These are phyloP conservation scores for Phymanthus crucifer DNA, from an alignment of 92 coral and sea anemone species.

Conservation along the genomic window DNA sequence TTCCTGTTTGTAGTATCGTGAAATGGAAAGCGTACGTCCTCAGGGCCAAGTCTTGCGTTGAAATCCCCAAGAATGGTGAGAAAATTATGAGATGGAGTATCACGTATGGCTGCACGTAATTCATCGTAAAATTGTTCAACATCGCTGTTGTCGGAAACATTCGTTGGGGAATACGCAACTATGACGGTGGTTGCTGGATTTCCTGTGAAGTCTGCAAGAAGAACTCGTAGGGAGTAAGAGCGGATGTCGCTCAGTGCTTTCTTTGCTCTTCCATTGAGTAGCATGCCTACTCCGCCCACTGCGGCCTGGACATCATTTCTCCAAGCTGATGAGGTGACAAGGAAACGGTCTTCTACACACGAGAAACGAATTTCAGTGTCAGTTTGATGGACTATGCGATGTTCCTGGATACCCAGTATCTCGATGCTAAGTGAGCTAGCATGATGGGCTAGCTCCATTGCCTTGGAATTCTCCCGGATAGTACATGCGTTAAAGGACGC, in stretches of 20 bases:
- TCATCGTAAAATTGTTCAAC: neutral
- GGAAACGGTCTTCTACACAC: neutral
- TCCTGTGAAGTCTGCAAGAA: neutral
- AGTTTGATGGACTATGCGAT: neutral
- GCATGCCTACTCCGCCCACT: conserved; percentile 10
- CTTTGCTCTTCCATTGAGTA: conserved; percentile 6
- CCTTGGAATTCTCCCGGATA: neutral
- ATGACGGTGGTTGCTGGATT: neutral
- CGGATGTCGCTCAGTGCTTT: neutral
- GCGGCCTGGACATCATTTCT: neutral
- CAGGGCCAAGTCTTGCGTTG: conserved; percentile 6
- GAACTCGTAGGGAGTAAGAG: neutral
- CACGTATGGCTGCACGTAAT: neutral
- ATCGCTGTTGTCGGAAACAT: neutral
- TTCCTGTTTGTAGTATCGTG: conserved; percentile 6
- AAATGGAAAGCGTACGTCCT: neutral
- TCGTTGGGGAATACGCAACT: neutral
- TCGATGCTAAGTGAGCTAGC: neutral
- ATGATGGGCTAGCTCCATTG: neutral
- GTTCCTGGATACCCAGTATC: conserved; percentile 14
- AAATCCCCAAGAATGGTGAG: neutral
- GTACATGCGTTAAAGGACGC: neutral
- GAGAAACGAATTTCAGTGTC: conserved; percentile 7
- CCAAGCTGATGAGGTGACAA: conserved; percentile 17
- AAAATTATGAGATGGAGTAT: neutral